Percentiles rank a stretch among this genome's conserved stretches.
These are phyloP conservation scores for Chiloscyllium plagiosum DNA, from an alignment of 2,113 vertebrate species.

Conservation along the genomic window DNA sequence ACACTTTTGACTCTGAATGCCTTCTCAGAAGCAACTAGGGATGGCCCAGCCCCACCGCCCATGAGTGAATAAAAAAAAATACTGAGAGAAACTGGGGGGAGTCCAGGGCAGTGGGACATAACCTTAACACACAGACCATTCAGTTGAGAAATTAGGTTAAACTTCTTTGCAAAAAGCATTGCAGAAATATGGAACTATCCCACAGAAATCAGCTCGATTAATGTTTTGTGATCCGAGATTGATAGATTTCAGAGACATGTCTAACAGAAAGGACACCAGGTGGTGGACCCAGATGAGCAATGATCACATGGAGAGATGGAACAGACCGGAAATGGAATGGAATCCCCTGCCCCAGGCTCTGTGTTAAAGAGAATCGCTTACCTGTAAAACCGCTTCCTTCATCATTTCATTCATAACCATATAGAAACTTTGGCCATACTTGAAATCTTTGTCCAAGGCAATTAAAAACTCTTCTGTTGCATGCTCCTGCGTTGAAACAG, in stretches of 20 bases:
- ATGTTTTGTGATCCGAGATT: background rate
- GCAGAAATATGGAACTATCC: background rate
- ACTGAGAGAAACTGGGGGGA: background rate
- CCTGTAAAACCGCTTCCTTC: constrained; percentile 67
- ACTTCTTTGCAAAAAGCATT: background rate
- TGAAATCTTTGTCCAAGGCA: constrained; percentile 73
- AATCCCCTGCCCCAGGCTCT: background rate
- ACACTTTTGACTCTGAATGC: too few species aligned
- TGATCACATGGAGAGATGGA: background rate
- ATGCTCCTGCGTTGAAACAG: constrained; percentile 65
- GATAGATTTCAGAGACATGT: background rate
- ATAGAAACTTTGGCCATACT: constrained; percentile 79
- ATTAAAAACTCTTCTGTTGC: constrained; percentile 79
- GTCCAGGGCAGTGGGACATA: too few species aligned
- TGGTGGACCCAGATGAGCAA: background rate
- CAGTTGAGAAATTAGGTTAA: too few species aligned
- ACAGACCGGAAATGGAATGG: background rate
- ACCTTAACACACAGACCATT: too few species aligned
- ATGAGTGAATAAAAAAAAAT: background rate
- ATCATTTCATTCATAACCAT: constrained; percentile 73
- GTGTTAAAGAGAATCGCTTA: constrained; percentile 46
- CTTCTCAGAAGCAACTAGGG: too few species aligned
- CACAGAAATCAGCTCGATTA: background rate
- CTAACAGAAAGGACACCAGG: background rate
- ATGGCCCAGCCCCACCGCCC: too few species aligned